phyloP scores from a whole-genome alignment of 2,113 vertebrate genomes.

The Tyrannus savana region DNA sequence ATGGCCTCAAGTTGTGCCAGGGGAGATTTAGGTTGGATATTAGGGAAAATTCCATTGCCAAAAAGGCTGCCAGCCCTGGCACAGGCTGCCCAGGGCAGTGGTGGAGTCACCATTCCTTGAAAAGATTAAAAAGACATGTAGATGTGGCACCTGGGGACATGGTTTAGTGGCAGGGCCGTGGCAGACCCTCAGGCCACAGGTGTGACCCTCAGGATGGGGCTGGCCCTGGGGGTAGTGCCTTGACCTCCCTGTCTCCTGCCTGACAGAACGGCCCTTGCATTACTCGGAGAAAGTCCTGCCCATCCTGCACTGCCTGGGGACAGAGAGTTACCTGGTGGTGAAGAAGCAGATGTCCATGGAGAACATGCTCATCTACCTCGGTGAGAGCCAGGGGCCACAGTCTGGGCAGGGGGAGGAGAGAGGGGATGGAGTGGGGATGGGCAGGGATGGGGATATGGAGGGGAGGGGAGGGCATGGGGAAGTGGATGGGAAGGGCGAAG shows the following conservation, averaged over 20 bases:
- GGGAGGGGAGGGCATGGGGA: background rate
- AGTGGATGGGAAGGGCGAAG: background rate
- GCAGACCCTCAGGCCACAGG: background rate
- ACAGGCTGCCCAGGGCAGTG: background rate
- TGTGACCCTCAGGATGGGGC: background rate
- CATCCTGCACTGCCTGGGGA: conserved; percentile 86
- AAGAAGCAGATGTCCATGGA: conserved; percentile 90
- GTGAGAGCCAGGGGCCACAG: conserved; percentile 55
- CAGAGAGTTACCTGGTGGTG: conserved; percentile 86
- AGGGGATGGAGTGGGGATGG: background rate
- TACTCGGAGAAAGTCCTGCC: conserved; percentile 90
- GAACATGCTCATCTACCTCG: conserved; percentile 84
- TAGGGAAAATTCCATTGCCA: background rate
- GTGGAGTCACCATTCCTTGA: background rate
- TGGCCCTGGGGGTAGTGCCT: background rate
- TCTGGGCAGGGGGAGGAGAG: background rate
- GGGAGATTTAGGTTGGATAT: background rate
- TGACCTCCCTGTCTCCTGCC: background rate
- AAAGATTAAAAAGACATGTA: background rate
- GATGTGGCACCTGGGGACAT: background rate
- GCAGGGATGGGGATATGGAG: background rate
- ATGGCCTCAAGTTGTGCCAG: background rate
- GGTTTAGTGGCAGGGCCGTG: background rate
- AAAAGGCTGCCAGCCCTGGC: background rate
- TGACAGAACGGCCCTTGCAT: conserved; percentile 89